Conservation (phyloP, 2,888 invertebrate species). For the Emmelina monodactyla region DNA sequence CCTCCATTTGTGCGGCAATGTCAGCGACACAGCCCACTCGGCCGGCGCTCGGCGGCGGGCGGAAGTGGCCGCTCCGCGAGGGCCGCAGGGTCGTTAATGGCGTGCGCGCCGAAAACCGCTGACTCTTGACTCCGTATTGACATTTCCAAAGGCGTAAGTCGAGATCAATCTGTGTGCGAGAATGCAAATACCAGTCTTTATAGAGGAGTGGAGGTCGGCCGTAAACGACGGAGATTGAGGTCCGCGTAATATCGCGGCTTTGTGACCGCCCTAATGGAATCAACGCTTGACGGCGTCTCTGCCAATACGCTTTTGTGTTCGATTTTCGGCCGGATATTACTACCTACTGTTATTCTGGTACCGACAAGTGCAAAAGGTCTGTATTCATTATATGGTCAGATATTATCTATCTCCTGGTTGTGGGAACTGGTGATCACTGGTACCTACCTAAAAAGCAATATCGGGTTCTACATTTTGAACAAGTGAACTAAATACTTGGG, state of each 20-base stretch:
- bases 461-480: too few species aligned
- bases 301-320: constrained; percentile 9
- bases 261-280: constrained; percentile 54
- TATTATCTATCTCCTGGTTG: too few species aligned
- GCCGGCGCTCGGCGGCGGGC: not conserved
- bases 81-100: not conserved
- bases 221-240: constrained; percentile 39
- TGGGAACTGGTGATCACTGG: too few species aligned
- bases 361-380: too few species aligned
- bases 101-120: not conserved
- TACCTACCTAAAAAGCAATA: too few species aligned
- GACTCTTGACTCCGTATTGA: constrained; percentile 39
- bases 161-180: constrained; percentile 40
- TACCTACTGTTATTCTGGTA: too few species aligned
- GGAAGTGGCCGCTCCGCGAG: not conserved
- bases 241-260: constrained; percentile 40
- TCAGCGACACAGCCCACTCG: not conserved
- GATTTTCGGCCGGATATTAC: constrained; percentile 10
- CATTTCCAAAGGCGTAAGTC: constrained; percentile 33
- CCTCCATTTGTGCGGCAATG: not conserved
- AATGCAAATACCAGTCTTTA: constrained; percentile 55
- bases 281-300: constrained; percentile 21
- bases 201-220: constrained; percentile 27
- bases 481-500: too few species aligned
- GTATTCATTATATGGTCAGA: too few species aligned